These are phyloP conservation scores for Embidobia sp. DNA, from an alignment of 2,888 invertebrate species.

Conservation along the genomic window DNA sequence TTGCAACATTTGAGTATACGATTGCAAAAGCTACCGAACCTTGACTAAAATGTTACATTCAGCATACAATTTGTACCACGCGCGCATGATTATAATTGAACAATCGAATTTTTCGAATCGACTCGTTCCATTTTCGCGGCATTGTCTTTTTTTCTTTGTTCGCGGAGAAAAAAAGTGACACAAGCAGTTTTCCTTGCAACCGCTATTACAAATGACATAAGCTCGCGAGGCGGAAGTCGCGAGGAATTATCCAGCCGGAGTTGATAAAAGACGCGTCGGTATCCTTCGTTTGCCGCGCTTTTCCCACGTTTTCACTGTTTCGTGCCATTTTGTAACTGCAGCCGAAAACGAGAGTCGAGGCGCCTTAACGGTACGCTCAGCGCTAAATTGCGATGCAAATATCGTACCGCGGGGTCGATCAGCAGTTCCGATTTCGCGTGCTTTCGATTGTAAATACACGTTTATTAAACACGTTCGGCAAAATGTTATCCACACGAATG, in stretches of 20 bases:
- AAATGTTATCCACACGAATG: conserved; percentile 25
- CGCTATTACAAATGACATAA: conserved; percentile 37
- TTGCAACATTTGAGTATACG: no score
- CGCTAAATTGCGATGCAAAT: conserved; percentile 25
- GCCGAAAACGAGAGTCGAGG: conserved; percentile 70
- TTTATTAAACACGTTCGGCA: conserved; percentile 11
- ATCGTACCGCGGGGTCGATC: conserved; percentile 19
- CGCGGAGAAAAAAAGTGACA: conserved; percentile 30
- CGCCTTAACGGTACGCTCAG: conserved; percentile 12
- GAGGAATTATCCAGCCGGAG: conserved; percentile 35
- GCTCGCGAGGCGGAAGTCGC: conserved; percentile 35
- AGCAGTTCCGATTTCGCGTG: conserved; percentile 30
- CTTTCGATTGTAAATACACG: conserved; percentile 5
- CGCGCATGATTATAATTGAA: no score
- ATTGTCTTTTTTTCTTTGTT: neutral
- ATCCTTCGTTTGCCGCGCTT: conserved; percentile 52
- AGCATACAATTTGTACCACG: neutral
- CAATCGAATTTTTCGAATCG: neutral
- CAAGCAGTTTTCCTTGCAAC: conserved; percentile 21
- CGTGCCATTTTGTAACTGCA: conserved; percentile 42
- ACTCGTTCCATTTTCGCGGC: conserved; percentile 8
- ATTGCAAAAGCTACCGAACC: no score
- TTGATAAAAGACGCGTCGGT: conserved; percentile 66
- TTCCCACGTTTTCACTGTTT: conserved; percentile 75
- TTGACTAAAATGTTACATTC: no score